phyloP scores from a whole-genome alignment of 2,113 vertebrate species.

The Eolophus roseicapilla region DNA sequence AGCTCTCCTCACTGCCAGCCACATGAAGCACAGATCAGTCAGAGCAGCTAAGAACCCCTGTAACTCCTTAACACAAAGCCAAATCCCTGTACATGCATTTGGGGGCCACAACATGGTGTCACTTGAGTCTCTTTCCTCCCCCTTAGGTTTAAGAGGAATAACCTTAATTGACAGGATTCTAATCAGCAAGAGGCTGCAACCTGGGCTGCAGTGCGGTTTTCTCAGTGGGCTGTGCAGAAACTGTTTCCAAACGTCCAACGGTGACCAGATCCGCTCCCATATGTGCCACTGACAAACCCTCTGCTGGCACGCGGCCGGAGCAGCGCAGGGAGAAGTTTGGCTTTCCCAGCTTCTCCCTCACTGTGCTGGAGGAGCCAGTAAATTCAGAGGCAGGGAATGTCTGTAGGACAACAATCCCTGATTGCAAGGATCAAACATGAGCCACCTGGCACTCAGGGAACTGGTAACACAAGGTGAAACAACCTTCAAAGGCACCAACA shows the following conservation, averaged over 20 bases:
- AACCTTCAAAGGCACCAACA: neutral
- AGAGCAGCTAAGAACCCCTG: neutral
- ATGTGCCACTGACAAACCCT: neutral
- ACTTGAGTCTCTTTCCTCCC: fast-evolving
- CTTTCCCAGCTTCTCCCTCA: neutral
- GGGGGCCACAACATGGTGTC: neutral
- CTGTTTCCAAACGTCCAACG: neutral
- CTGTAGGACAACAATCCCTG: fast-evolving
- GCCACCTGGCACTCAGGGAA: neutral
- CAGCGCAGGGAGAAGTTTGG: neutral
- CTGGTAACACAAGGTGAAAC: fast-evolving
- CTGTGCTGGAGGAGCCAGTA: fast-evolving
- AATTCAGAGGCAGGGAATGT: neutral
- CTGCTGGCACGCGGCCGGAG: fast-evolving
- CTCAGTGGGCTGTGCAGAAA: neutral
- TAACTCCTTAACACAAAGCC: fast-evolving
- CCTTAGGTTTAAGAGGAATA: neutral
- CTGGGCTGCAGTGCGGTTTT: fast-evolving
- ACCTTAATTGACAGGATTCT: neutral
- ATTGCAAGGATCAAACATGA: fast-evolving
- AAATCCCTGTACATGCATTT: fast-evolving
- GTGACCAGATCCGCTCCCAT: neutral
- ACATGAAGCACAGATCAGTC: neutral
- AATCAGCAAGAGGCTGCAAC: neutral
- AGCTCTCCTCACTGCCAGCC: fast-evolving